phyloP scores from a whole-genome alignment of 2,888 invertebrate species.

The Hypomecis atomaria region DNA sequence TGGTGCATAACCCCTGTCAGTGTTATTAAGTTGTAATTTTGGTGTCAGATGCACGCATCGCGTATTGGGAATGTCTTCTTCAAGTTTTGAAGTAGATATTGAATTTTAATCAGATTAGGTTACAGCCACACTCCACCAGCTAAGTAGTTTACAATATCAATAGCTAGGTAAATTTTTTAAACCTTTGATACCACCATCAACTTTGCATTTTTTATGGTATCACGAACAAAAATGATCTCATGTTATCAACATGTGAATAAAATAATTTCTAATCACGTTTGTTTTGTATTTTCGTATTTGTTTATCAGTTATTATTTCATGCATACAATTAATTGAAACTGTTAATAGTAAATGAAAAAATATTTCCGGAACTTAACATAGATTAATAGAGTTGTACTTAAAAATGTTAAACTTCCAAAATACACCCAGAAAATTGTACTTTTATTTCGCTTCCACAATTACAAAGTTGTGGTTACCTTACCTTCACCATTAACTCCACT shows the following conservation, averaged over 20 bases:
- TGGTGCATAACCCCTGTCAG: constrained; percentile 31
- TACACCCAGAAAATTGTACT: neutral
- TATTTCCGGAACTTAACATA: neutral
- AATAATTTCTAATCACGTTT: no score
- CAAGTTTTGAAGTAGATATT: neutral
- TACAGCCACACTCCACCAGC: no score
- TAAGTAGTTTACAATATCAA: no score
- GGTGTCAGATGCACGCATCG: constrained; percentile 74
- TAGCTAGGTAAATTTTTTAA: no score
- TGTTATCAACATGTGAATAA: no score
- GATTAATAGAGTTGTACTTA: constrained; percentile 1
- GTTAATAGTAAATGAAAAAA: no score
- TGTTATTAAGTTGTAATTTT: constrained; percentile 47
- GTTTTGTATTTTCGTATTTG: no score
- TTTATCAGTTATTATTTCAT: no score
- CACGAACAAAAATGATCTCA: no score
- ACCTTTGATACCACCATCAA: no score
- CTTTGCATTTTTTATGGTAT: no score
- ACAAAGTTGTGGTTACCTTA: constrained; percentile 26
- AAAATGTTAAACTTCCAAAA: neutral
- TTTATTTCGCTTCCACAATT: constrained; percentile 22
- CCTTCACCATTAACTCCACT: constrained; percentile 29
- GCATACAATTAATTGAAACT: no score
- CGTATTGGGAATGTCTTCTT: constrained; percentile 8
- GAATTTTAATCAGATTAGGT: neutral